Evolutionary conservation across 2,797 vertebrate genomes (phyloP), one percentile per base, ranked within the genome.

Genomic region (Varecia variegata): DNA sequence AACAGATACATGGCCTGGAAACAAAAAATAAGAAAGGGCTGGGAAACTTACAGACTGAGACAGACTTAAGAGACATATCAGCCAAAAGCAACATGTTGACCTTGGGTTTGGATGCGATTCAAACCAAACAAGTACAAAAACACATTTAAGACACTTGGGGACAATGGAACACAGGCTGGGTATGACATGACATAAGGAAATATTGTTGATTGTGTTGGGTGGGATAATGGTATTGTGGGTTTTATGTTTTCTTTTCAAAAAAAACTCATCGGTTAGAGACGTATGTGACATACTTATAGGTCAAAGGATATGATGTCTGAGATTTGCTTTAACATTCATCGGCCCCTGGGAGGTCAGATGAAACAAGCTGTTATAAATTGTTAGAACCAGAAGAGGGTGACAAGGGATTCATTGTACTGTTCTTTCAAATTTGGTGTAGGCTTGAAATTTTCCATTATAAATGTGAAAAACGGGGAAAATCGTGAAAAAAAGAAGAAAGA

Each of bases 271-370:
- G 40, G 13, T 85, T 88, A 45, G 21, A 93, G 58, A 90, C 2
- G 12, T n/a, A 68, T 20, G 27, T 74, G 87, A 60, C n/a, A 2
- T 84, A 84, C 85, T 94, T 77, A 87, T 40, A 47, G 60, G 68
- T 92, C 60, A 81, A 93, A 83, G 50, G 27, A 68, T 38, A 79
- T 40, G 35, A 81, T 81, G 35, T 58, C 79, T 58, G 40, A 20
- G 45, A 76, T 91, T 82, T 96, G 68, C 73, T 96, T 84, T 90
- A 96, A 92, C 82, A 95, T 82, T 32, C 38, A 77, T 15, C 23
- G 17, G 52, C 8, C n/a, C 47, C 73, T 79, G 23, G 52, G 76
- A 45, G 76, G 32, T 77, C 73, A 60, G 56, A 96, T n/a, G 40
- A 94, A 77, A 93, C 56, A 94, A 96, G 87, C 82, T 83, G 38